phyloP scores from a whole-genome alignment of 2,113 vertebrate species.

The Tachycineta bicolor region DNA sequence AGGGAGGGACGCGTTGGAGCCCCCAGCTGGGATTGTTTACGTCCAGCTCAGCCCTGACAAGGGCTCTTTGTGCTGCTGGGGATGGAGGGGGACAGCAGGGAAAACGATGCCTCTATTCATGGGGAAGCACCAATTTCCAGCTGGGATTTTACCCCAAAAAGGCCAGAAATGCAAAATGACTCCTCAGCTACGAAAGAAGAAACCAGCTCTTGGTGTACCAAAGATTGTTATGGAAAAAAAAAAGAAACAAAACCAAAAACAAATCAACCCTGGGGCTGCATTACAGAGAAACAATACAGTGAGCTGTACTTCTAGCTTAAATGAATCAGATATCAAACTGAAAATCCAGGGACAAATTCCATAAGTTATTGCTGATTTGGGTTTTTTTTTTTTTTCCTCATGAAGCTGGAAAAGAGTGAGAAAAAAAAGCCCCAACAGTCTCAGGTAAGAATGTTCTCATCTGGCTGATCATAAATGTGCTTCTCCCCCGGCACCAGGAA shows the following conservation, averaged over 20 bases:
- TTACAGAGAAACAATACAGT: neutral
- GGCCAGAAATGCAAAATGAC: neutral
- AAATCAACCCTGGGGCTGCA: neutral
- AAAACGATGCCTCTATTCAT: neutral
- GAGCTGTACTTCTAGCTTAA: neutral
- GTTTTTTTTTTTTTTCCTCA: neutral
- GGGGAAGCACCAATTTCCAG: neutral
- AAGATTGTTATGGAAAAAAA: no score
- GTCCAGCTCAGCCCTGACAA: neutral
- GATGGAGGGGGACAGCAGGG: neutral
- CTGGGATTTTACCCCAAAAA: neutral
- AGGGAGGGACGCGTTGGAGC: neutral
- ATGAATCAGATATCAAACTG: neutral
- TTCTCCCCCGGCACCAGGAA: neutral
- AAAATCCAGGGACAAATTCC: neutral
- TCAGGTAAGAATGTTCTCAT: neutral
- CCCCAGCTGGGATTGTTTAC: neutral
- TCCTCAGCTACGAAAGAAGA: neutral
- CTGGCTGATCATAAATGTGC: neutral
- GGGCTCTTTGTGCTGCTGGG: conserved; percentile 1
- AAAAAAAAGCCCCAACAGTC: neutral
- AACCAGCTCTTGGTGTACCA: neutral
- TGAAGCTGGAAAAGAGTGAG: neutral
- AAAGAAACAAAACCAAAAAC: neutral
- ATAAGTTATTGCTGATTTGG: neutral